A percentile compares a stretch with the other conserved stretches of the same genome.
Evolutionary conservation across 1,140 invertebrate genomes (phyloP).

Genomic region (Laupala kohalensis): DNA sequence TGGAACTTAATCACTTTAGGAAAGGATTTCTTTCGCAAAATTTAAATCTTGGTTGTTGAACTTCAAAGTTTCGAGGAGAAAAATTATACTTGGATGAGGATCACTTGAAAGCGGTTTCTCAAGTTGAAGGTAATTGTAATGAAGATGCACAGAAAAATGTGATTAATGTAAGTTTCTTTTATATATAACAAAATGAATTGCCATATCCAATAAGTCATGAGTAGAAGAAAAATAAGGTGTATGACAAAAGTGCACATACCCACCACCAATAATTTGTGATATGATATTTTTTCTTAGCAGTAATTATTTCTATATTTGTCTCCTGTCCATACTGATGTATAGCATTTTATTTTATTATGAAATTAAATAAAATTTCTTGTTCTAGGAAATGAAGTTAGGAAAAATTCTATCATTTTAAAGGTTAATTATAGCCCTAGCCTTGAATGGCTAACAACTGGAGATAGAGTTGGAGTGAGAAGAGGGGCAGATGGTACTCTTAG

Average conservation of each 20-base stretch:
- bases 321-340: not conserved
- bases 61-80: no score
- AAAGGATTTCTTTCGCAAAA: no score
- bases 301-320: not conserved
- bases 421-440: constrained; percentile 57
- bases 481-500: constrained; percentile 36
- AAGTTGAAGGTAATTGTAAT: no score
- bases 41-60: no score
- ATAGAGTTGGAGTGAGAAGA: constrained; percentile 36
- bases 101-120: no score
- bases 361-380: constrained; percentile 17
- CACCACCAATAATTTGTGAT: not conserved
- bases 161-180: no score
- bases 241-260: not conserved
- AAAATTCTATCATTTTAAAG: constrained; percentile 40
- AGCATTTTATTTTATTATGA: not conserved
- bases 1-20: no score
- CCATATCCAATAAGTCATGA: no score
- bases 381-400: constrained; percentile 48
- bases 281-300: not conserved
- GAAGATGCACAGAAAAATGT: no score
- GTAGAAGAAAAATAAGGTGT: no score
- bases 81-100: no score
- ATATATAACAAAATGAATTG: no score
- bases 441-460: constrained; percentile 45